Base-by-base conservation (phyloP, 1,140 invertebrate species). In the Anastrepha ludens region DNA sequence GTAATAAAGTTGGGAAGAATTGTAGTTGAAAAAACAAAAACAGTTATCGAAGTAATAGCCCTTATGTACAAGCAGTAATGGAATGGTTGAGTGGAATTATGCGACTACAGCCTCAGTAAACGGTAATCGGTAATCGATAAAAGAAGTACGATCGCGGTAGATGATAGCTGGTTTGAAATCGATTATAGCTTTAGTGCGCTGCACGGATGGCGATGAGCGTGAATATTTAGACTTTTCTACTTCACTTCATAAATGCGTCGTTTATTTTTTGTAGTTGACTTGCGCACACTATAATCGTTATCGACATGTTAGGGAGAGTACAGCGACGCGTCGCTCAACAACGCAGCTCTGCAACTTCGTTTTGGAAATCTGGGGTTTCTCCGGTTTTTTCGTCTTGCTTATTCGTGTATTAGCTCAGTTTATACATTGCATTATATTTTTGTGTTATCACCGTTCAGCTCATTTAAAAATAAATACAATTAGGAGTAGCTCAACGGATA, bases 1-100 rank as follows among this genome's bases (percentile, higher is more conserved):
- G 65, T 90, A 89, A 89, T 88, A 81, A 17, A 62, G 74, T 70
- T 65, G 64, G 2, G 29, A n/a, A 13, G 39, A 17, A 74, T 47
- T n/a, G 5, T 74, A 88, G 88, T 89, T 88, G 88, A 90, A 55
- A 55, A 6, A 29, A n/a, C n/a, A 29, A 29, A 29, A 55, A 55
- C 50, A 55, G 90, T 90, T 89, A 90, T 74, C 41, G 39, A 88
- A 59, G 47, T 85, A 60, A 67, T 64, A 86, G 86, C 29, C 29
- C 29, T 29, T 29, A 85, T 88, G 85, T 88, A 88, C 81, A 88
- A 88, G 74, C 29, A 87, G 59, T 70, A 20, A 55, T 55, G 50
- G 11, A 11, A 55, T 55, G 50, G 11, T 55, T 55, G 50, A 29
- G 29, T 29, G 29, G 29, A 29, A 29, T 29, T 29, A 29, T 29